Base-by-base conservation (phyloP, 2,888 invertebrate genomes). In the Brachypalpus laphriformis region DNA sequence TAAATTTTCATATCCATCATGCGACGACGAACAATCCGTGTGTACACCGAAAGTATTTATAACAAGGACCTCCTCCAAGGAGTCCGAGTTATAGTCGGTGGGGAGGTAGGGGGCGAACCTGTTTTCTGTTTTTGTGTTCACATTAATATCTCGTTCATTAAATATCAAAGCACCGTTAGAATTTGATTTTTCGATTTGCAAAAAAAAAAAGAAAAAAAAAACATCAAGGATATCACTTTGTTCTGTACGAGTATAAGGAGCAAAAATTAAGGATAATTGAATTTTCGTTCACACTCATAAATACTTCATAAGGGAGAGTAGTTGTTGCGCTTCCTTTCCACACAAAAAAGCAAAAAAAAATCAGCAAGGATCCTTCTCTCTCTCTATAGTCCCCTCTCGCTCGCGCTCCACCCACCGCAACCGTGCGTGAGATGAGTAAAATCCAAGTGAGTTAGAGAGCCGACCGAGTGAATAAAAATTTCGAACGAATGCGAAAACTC, bases 401-500 rank as follows among this genome's bases (percentile, higher is more conserved):
- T 28, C 65, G 28, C 25, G 59, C 9, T 2, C 54, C 59, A 34
- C 40, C 40, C n/a, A 7, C 49, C 9, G 56, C 74, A 70, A 42
- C 56, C 80, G 80, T 81, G 65, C 75, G 70, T 71, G 65, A 75
- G 59, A n/a, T 45, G 40, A 57, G 28, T 16, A 70, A 51, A 51
- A 37, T 34, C 25, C 34, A 34, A 57, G 34, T 34, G 56, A 57
- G 56, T 34, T 16, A 28, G 47, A 54, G 14, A 57, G 16, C 2
- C 37, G 3, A 5, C 16, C 45, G 59, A 57, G 57, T 42, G 37
- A 49, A 68, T 11, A 20, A n/a, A 66, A 25, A 22, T 16, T 49
- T 51, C n/a, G 70, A 80, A 22, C 75, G 85, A 75, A 75, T 85
- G 85, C 70, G 85, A 85, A 85, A 85, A 76, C 80, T 81, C 81